phyloP scores from a whole-genome alignment of 2,113 vertebrate species.

The Cygnus atratus region DNA sequence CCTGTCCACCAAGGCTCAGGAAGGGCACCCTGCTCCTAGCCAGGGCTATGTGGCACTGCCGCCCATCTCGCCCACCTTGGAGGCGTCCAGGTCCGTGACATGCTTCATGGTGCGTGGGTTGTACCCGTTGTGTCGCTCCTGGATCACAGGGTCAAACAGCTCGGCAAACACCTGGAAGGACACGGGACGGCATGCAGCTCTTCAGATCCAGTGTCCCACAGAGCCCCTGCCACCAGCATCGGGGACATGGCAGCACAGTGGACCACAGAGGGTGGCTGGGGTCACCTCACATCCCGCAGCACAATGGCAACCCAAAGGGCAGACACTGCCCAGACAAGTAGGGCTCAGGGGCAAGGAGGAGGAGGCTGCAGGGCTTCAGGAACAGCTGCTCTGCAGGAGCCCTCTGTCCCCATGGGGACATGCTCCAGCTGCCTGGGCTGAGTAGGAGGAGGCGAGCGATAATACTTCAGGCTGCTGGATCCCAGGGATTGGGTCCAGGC shows the following conservation, averaged over 20 bases:
- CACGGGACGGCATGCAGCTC: neutral
- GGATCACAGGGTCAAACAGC: constrained; percentile 90
- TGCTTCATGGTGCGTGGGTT: constrained; percentile 91
- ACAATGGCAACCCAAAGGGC: neutral
- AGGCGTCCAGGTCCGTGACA: constrained; percentile 88
- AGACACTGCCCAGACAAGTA: accelerated
- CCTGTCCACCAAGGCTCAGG: accelerated
- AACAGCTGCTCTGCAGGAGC: neutral
- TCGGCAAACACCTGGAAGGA: constrained; percentile 89
- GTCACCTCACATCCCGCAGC: neutral
- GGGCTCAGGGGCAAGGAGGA: neutral
- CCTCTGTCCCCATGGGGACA: neutral
- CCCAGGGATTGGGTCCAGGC: neutral
- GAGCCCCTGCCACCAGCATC: neutral
- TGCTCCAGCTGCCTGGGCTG: neutral
- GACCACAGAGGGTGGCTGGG: neutral
- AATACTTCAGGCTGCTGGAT: neutral
- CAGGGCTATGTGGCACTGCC: accelerated
- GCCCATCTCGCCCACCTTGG: constrained; percentile 78
- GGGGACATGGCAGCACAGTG: accelerated
- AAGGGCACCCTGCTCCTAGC: neutral
- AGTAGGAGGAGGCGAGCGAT: neutral
- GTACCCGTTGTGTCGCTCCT: constrained; percentile 95
- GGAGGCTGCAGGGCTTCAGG: neutral
- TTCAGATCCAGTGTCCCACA: neutral